These are phyloP conservation scores for Crossocerus cetratus DNA, from an alignment of 2,888 invertebrate genomes.

Conservation along the genomic window DNA sequence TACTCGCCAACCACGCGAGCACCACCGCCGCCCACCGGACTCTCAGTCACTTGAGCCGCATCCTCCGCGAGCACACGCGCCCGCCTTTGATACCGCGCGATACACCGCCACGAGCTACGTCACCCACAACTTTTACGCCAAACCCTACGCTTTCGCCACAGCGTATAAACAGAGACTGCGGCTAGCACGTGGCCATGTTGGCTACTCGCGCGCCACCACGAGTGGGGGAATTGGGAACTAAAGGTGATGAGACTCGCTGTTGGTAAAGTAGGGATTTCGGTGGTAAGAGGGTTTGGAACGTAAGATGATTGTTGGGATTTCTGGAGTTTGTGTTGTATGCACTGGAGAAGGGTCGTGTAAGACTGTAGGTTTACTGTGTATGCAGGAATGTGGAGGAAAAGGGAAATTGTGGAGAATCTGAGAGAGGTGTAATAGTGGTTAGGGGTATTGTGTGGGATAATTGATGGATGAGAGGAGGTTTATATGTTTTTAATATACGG, in stretches of 20 bases:
- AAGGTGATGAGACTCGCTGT: background rate
- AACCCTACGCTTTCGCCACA: background rate
- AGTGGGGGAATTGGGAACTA: too few relatives aligned
- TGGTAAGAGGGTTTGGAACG: too few relatives aligned
- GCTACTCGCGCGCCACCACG: slow-evolving; percentile 57
- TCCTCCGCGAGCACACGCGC: background rate
- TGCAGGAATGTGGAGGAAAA: too few relatives aligned
- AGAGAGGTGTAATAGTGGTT: too few relatives aligned
- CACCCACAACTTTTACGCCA: background rate
- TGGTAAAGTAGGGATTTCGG: background rate
- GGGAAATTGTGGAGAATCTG: too few relatives aligned
- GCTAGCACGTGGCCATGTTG: slow-evolving; percentile 74
- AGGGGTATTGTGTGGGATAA: background rate
- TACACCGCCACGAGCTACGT: background rate
- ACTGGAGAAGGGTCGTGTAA: too few relatives aligned
- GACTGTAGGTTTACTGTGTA: too few relatives aligned
- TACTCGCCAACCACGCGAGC: slow-evolving; percentile 48
- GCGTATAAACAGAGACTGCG: slow-evolving; percentile 59
- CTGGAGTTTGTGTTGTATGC: too few relatives aligned
- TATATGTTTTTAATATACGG: too few relatives aligned
- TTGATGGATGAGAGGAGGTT: background rate
- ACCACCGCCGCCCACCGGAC: slow-evolving; percentile 31
- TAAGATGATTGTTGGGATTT: too few relatives aligned
- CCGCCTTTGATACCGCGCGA: background rate
- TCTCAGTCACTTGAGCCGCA: slow-evolving; percentile 24